phyloP scores from a whole-genome alignment of 1,140 invertebrate genomes.

The Halictus rubicundus region DNA sequence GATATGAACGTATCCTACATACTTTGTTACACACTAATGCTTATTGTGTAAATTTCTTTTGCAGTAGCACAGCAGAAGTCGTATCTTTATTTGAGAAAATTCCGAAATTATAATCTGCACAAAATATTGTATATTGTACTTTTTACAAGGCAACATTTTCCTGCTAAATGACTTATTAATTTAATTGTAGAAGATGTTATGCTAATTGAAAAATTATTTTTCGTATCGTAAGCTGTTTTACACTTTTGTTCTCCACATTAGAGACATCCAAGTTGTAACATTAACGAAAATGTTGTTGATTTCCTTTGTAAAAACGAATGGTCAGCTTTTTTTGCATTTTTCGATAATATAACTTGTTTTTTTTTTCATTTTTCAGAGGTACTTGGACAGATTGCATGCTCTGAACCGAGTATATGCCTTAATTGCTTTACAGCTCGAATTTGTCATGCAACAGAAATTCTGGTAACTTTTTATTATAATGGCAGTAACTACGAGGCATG shows the following conservation, averaged over 20 bases:
- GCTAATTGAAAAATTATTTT: not conserved
- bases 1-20: not conserved
- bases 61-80: conserved; percentile 15
- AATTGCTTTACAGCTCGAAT: conserved; percentile 69
- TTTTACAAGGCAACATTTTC: conserved; percentile 37
- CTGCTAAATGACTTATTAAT: not conserved
- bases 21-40: conserved; percentile 2
- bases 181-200: conserved; percentile 18
- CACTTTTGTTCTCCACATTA: not conserved
- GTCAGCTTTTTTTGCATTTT: conserved; percentile 3
- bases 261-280: not conserved
- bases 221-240: not conserved
- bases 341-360: conserved; percentile 34
- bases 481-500: not conserved
- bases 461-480: conserved; percentile 44
- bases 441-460: conserved; percentile 68
- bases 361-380: conserved; percentile 73
- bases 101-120: conserved; percentile 23
- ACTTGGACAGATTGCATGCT: conserved; percentile 74
- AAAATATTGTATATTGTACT: conserved; percentile 24
- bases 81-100: conserved; percentile 14
- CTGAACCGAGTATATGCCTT: conserved; percentile 71
- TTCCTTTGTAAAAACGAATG: not conserved
- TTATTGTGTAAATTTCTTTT: conserved; percentile 1
- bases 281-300: not conserved